Conservation (phyloP, 2,113 vertebrate species). For the Seriola dumerili region DNA sequence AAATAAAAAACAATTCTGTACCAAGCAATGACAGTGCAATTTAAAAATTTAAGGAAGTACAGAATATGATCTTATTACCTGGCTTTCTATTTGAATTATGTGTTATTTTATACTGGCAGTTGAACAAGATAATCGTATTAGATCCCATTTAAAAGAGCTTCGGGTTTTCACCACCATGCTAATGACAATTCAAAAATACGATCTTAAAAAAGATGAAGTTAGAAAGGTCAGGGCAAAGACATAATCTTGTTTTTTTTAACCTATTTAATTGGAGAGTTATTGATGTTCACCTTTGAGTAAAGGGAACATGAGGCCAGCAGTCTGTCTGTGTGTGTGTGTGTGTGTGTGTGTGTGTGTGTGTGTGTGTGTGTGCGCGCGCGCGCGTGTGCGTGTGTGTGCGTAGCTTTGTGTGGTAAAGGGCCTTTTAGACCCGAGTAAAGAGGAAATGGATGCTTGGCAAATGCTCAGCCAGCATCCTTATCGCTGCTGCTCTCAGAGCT, state of each 20-base stretch:
- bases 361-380: not conserved
- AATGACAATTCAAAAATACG: constrained; percentile 32
- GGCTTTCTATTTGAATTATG: not conserved
- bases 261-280: constrained; percentile 55
- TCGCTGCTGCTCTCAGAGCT: constrained; percentile 63
- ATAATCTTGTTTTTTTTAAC: constrained; percentile 64
- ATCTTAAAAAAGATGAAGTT: constrained; percentile 29
- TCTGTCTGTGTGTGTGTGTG: not conserved
- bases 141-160: constrained; percentile 35
- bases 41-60: not conserved
- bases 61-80: not conserved
- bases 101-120: not conserved
- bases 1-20: not conserved
- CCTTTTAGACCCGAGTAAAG: constrained; percentile 63
- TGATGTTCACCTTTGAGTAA: constrained; percentile 51
- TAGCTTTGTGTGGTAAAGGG: constrained; percentile 35
- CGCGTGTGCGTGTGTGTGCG: constrained; percentile 11
- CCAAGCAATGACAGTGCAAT: not conserved
- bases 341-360: constrained; percentile 3
- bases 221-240: constrained; percentile 33
- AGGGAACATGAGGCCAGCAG: constrained; percentile 64
- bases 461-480: constrained; percentile 66
- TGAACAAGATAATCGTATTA: not conserved
- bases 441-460: constrained; percentile 74
- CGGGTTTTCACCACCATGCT: constrained; percentile 3